Evolutionary conservation across 1,140 invertebrate species (phyloP).

Genomic region (Drosophila tristis): DNA sequence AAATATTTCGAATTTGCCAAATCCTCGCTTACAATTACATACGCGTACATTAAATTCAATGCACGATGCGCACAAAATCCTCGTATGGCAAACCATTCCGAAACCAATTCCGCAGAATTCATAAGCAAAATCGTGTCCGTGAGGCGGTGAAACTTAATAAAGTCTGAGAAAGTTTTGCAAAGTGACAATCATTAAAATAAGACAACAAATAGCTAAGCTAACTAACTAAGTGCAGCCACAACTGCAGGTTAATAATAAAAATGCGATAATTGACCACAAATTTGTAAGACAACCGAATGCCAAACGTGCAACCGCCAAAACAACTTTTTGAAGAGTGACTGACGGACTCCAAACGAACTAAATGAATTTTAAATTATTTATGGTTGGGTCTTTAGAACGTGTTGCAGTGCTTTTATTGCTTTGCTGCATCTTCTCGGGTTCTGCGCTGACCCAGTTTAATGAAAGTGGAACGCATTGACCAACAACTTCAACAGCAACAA

Average conservation of each 20-base stretch:
- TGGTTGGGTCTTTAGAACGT: constrained; percentile 18
- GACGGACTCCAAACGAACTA: constrained; percentile 36
- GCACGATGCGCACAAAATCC: constrained; percentile 60
- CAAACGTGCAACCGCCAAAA: constrained; percentile 48
- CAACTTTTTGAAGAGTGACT: constrained; percentile 12
- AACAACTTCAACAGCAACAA: constrained; percentile 48
- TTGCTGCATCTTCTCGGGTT: constrained; percentile 29
- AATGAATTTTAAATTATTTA: constrained; percentile 41
- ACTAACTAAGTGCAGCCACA: constrained; percentile 44
- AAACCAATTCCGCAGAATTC: constrained; percentile 67
- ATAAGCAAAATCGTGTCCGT: constrained; percentile 75
- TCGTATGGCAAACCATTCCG: constrained; percentile 69
- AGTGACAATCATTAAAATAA: constrained; percentile 69
- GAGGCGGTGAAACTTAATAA: constrained; percentile 75
- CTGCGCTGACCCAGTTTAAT: constrained; percentile 75
- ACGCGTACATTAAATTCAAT: constrained; percentile 64
- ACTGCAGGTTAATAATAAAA: constrained; percentile 39
- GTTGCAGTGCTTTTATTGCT: constrained; percentile 21
- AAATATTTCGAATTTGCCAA: constrained; percentile 43
- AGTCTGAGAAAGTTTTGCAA: constrained; percentile 74
- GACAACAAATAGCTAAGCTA: constrained; percentile 35
- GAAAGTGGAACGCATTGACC: constrained; percentile 80
- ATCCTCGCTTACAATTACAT: constrained; percentile 49
- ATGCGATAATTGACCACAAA: constrained; percentile 76
- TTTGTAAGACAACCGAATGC: constrained; percentile 59